These are phyloP conservation scores for Spheniscus mendiculus DNA, from an alignment of 2,113 vertebrate genomes.

Conservation along the genomic window DNA sequence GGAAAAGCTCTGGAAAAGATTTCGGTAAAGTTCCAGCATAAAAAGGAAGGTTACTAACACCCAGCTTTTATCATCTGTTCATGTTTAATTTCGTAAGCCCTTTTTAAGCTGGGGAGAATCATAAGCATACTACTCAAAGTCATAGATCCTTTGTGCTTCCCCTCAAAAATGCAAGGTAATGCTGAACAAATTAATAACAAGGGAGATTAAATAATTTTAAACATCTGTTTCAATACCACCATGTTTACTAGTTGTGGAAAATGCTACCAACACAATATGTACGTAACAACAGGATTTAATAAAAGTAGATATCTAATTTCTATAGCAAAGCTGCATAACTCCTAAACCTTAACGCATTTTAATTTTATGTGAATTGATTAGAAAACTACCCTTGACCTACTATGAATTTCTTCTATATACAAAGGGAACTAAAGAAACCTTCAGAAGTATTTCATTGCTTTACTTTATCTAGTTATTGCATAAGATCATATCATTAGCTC, in stretches of 20 bases:
- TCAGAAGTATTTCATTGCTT: neutral
- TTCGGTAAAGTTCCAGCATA: neutral
- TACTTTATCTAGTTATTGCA: neutral
- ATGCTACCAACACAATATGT: accelerated
- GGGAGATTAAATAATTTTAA: neutral
- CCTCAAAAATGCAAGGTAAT: neutral
- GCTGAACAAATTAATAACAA: neutral
- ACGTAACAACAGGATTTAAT: neutral
- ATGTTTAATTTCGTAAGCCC: neutral
- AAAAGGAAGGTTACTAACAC: neutral
- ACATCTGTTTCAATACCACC: neutral
- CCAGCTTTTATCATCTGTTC: neutral
- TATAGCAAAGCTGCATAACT: neutral
- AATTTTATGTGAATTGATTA: neutral
- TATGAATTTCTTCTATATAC: neutral
- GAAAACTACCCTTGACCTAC: neutral
- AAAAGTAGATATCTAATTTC: neutral
- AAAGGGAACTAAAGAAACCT: neutral
- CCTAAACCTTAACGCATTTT: neutral
- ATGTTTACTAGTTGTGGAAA: neutral
- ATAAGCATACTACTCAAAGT: neutral
- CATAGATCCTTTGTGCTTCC: neutral
- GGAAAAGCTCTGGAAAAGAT: neutral
- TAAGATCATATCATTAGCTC: neutral
- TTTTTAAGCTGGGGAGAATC: neutral